Evolutionary conservation across 1,140 invertebrate genomes (phyloP), one percentile per base, ranked within the genome.

Genomic region (Calosoma granatense): DNA sequence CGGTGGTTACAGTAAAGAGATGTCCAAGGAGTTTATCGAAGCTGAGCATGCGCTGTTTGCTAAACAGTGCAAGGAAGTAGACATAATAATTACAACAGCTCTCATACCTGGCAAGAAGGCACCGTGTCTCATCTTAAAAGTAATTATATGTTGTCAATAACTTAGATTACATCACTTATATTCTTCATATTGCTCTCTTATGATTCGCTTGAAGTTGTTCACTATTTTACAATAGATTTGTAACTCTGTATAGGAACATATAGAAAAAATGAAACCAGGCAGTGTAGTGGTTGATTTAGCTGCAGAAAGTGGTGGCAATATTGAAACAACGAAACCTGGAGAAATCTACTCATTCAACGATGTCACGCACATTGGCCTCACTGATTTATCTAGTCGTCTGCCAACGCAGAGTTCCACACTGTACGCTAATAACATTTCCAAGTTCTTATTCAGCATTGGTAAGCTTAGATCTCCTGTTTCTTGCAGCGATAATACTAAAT

Each of bases 361-460:
- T 66, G 88, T 95, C 3, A 82, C 83, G 1, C 91, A 94, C 70
- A 81, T 95, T 64, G 92, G 90, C 6, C 80, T 91, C 53, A 92
- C 90, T 0, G 90, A 94, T 73, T 73, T 95, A 21, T 87, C 92
- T 2, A 88, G 85, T 63, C 79, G 90, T 22, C 78, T 95, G 61
- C 88, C 92, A 0, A 89, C 90, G 1, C 90, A 94, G 70, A 85
- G 87, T 47, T 90, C 87, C 36, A 91, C 88, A 0, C 74, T 94
- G 1, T 94, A 92, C 71, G 87, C 86, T 11, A 94, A 95, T 71
- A 95, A 94, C 68, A 90, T 95, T 59, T 88, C 88, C 11, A 94
- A 93, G 67, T 86, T 94, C 63, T 72, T 94, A 0, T 71, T 93
- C 1, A 90, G 89, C 23, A 84, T 94, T 55, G 88, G 82, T 77